Evolutionary conservation across 2,797 vertebrate species (phyloP), one percentile per base, ranked within the genome.

Genomic region (Enteromius fasciolatus): DNA sequence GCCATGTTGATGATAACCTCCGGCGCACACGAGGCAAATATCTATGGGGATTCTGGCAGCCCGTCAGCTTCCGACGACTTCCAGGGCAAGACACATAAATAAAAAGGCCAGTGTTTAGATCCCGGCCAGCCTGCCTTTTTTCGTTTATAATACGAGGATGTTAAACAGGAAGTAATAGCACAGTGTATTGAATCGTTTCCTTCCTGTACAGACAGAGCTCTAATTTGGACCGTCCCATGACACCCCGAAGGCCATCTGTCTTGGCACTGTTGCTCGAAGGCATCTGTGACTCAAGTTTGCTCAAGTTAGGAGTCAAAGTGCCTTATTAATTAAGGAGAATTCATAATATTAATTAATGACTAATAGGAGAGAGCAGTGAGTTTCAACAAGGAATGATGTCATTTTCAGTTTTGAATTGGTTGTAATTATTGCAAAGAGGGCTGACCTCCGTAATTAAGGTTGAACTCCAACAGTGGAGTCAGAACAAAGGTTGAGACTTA

Each of bases 1-100:
- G 84, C 91, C 91, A 89, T 90, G 92, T 92, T 93, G 94, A 94
- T 94, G 94, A 94, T 93, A 94, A 94, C 93, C 93, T 94, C 84
- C 82, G 89, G 87, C 76, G 86, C 77, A 88, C 88, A 83, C 80
- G 84, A 61, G 68, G 82, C 85, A 86, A 87, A 83, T 80, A 81
- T 85, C 83, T 77, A 83, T 77, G 74, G 82, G 87, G 83, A 84
- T 88, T 84, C 85, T 86, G 91, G 88, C 84, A 87, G 84, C 78
- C 59, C 86, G 87, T 90, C 89, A 83, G 87, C 89, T 91, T 92
- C 91, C 90, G 90, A 85, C 89, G 59, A 78, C 48, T 78, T 63
- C 73, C 80, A 89, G 89, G 88, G 79, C 80, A 87, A 90, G 88
- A 90, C 91, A 90, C 89, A 93, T 93, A 95, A 94, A 94, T 93